Evolutionary conservation across 1,140 invertebrate species (phyloP).

Genomic region (Aphaenogaster rudis): DNA sequence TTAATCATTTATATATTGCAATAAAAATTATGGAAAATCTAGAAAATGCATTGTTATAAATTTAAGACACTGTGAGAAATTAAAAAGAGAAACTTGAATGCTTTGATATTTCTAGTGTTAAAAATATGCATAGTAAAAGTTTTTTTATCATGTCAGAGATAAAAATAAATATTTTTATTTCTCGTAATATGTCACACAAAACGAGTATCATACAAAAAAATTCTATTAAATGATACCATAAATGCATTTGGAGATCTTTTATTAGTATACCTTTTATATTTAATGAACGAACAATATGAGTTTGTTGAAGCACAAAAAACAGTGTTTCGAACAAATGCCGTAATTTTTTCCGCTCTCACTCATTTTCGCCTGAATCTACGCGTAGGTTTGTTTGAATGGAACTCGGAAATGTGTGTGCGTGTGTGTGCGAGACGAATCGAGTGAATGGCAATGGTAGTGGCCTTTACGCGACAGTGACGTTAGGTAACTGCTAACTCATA

Average conservation of each 20-base stretch:
- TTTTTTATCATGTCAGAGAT: neutral
- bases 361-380: slow-evolving; percentile 5
- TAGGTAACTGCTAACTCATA: slow-evolving; percentile 36
- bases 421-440: neutral
- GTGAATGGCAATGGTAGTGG: slow-evolving; percentile 22
- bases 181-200: neutral
- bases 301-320: neutral
- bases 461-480: slow-evolving; percentile 13
- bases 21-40: too few relatives aligned
- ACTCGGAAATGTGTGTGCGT: slow-evolving; percentile 13
- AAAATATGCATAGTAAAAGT: too few relatives aligned
- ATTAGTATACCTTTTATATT: neutral
- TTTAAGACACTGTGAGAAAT: too few relatives aligned
- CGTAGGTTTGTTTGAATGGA: slow-evolving; percentile 1
- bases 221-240: neutral
- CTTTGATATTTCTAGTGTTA: too few relatives aligned
- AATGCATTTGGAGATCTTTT: neutral
- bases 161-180: neutral
- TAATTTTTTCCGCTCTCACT: neutral
- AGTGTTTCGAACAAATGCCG: neutral
- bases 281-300: neutral
- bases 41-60: too few relatives aligned
- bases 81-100: too few relatives aligned
- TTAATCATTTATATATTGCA: too few relatives aligned
- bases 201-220: neutral